Evolutionary conservation across 2,797 vertebrate species (phyloP).

Genomic region (Octomys mimax): DNA sequence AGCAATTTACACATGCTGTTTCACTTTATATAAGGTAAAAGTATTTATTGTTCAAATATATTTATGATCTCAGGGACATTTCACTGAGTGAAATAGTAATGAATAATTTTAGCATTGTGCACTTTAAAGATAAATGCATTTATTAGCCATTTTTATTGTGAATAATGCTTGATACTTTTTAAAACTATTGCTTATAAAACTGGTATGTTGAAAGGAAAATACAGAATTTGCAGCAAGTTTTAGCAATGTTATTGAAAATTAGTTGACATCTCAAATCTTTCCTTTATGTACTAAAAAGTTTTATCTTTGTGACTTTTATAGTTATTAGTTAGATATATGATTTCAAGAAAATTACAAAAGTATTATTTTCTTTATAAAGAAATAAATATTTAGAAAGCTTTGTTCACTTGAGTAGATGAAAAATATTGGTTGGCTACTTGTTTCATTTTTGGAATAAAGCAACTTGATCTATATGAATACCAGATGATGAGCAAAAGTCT

Average conservation of each 20-base stretch:
- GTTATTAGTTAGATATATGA: neutral
- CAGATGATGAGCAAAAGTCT: neutral
- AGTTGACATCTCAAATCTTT: neutral
- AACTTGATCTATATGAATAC: neutral
- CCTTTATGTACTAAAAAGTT: neutral
- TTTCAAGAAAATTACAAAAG: slow-evolving; percentile 40
- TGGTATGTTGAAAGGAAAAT: neutral
- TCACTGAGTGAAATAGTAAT: neutral
- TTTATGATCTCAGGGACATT: neutral
- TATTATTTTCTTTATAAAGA: neutral
- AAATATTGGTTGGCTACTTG: neutral
- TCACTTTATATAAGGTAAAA: neutral
- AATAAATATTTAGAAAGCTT: neutral
- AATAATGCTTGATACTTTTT: neutral
- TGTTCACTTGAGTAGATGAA: neutral
- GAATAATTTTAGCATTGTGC: neutral
- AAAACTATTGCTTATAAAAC: neutral
- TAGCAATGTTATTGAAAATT: neutral
- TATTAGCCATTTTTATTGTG: neutral
- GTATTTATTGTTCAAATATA: neutral
- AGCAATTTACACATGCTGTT: neutral
- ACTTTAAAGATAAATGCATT: slow-evolving; percentile 21
- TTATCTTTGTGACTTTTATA: neutral
- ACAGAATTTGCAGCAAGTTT: neutral
- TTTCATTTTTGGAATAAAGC: neutral